A percentile compares a stretch with the other conserved stretches of the same genome.
phyloP scores from a whole-genome alignment of 37 sponge, comb jelly and placozoan species.

The Lycopodina hypogea region DNA sequence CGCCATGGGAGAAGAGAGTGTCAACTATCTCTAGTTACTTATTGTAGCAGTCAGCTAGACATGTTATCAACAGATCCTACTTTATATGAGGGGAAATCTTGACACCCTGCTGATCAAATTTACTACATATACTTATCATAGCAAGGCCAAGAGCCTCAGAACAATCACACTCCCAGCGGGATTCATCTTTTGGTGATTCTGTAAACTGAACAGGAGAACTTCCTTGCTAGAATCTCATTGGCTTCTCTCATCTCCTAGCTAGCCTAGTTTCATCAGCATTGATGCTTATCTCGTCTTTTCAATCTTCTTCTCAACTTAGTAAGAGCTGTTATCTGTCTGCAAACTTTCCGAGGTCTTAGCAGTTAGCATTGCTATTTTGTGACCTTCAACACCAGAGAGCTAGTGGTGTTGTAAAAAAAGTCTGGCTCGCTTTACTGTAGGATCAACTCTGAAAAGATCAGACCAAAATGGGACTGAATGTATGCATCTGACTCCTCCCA shows the following conservation, averaged over 20 bases:
- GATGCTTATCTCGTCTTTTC: too few species aligned
- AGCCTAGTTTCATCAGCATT: slow-evolving; percentile 47
- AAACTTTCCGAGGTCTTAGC: slow-evolving; percentile 49
- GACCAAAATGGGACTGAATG: slow-evolving; percentile 43
- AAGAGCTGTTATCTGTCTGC: slow-evolving; percentile 1
- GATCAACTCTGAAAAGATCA: slow-evolving; percentile 44
- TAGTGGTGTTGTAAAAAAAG: slow-evolving; percentile 56
- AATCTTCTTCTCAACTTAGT: too few species aligned
- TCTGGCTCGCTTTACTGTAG: slow-evolving; percentile 53
- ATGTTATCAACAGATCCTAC: too few species aligned
- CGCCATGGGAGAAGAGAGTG: too few species aligned
- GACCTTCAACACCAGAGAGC: slow-evolving; percentile 67
- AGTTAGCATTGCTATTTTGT: slow-evolving; percentile 58
- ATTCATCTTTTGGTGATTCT: slow-evolving; percentile 22
- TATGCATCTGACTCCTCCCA: slow-evolving; percentile 41
- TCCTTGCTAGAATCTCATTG: slow-evolving; percentile 44
- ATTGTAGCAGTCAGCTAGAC: too few species aligned
- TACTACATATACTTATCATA: slow-evolving; percentile 20
- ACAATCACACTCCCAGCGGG: slow-evolving; percentile 26
- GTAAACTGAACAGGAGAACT: slow-evolving; percentile 2
- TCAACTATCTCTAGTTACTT: too few species aligned
- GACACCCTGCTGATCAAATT: slow-evolving; percentile 56
- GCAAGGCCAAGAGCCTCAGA: slow-evolving; percentile 50
- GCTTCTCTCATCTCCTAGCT: slow-evolving; percentile 50
- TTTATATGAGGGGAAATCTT: neutral